These are phyloP conservation scores for Protophormia terraenovae DNA, from an alignment of 2,888 invertebrate species.

Conservation along the genomic window DNA sequence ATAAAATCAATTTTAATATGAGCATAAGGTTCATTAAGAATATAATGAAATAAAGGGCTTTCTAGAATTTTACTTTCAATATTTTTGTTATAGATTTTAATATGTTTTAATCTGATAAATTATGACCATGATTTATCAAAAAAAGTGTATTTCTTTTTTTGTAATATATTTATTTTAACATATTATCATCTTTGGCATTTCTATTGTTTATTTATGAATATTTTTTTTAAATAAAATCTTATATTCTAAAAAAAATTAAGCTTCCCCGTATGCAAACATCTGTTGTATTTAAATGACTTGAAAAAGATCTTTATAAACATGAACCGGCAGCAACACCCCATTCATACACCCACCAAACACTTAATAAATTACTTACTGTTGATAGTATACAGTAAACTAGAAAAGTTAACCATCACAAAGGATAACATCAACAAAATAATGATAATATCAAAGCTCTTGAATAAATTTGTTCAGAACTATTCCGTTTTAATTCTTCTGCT, in stretches of 20 bases:
- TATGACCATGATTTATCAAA: conserved; percentile 58
- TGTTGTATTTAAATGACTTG: conserved; percentile 68
- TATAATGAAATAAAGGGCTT: background rate
- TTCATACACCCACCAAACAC: conserved; percentile 51
- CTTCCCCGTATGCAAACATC: conserved; percentile 67
- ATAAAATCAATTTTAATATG: conserved; percentile 37
- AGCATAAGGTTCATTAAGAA: conserved; percentile 50
- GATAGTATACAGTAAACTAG: background rate
- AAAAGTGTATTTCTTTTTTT: conserved; percentile 4
- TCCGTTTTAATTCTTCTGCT: too few relatives aligned
- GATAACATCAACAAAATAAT: background rate
- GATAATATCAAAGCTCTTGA: background rate
- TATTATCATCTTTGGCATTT: conserved; percentile 49
- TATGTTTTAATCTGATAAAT: conserved; percentile 48
- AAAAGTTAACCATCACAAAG: background rate
- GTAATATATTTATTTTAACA: conserved; percentile 21
- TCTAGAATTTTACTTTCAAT: background rate
- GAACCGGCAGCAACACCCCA: conserved; percentile 45
- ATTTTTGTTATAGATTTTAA: conserved; percentile 24
- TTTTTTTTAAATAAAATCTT: conserved; percentile 44
- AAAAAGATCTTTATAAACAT: conserved; percentile 53
- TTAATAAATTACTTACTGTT: conserved; percentile 52
- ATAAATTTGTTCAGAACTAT: too few relatives aligned
- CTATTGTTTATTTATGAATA: conserved; percentile 8
- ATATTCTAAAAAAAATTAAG: conserved; percentile 58